A percentile compares a stretch with the other conserved stretches of the same genome.
Conservation (phyloP, 2,113 vertebrate species). For the Callospermophilus lateralis region DNA sequence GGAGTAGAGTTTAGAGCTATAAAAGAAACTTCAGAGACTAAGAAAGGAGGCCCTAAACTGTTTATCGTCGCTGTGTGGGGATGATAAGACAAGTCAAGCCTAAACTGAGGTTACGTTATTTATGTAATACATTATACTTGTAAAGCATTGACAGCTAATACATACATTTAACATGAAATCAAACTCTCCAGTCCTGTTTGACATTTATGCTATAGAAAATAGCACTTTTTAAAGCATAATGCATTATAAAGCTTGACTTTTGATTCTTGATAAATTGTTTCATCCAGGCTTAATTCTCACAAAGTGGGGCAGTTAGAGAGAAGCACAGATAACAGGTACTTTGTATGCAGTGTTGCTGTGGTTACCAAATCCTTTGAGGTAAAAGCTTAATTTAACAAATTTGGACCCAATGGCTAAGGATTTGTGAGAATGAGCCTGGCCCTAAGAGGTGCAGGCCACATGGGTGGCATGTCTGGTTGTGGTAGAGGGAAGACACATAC, state of each 20-base stretch:
- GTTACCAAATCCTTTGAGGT: constrained; percentile 26
- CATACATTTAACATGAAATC: constrained; percentile 54
- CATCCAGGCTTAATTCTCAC: constrained; percentile 40
- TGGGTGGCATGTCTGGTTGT: too few relatives aligned
- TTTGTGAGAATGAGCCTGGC: neutral
- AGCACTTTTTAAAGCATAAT: constrained; percentile 40
- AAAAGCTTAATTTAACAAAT: constrained; percentile 45
- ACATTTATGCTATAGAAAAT: constrained; percentile 17
- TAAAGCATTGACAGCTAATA: constrained; percentile 52
- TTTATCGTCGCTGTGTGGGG: constrained; percentile 40
- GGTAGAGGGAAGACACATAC: neutral
- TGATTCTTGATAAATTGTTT: constrained; percentile 38
- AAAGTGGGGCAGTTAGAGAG: neutral
- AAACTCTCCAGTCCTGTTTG: constrained; percentile 37
- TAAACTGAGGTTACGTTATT: constrained; percentile 37
- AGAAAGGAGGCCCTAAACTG: constrained; percentile 54
- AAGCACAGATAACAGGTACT: neutral
- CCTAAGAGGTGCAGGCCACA: neutral
- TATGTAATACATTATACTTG: constrained; percentile 47
- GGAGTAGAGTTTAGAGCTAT: constrained; percentile 80
- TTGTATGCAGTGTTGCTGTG: neutral
- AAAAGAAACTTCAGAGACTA: constrained; percentile 74
- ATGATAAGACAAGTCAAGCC: constrained; percentile 58
- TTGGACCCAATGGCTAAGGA: neutral
- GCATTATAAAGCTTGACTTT: neutral